Base-by-base conservation (phyloP, 2,113 vertebrate species). In the Alligator sinensis region DNA sequence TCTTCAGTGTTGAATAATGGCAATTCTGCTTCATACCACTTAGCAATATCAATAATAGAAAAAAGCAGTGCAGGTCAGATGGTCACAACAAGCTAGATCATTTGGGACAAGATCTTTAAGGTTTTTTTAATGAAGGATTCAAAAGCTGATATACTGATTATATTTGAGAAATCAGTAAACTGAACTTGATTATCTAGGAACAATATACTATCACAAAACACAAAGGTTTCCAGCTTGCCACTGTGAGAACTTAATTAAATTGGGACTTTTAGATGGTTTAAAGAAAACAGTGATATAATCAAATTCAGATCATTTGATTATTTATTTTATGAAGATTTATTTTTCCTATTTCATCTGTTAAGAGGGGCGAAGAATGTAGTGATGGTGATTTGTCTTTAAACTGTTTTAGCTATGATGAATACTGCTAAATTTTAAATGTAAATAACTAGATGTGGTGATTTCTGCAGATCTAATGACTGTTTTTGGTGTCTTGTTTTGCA, bases 101-200 rank as follows among this genome's bases (percentile, higher is more conserved):
- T 38, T 47, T 88, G 84, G 83, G 47, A 86, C 34, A 92, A 93
- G 84, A 28, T 80, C 84, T 88, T 90, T 77, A 94, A 95, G 82
- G 91, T 94, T 88, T 87, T 90, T 95, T 90, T 94, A 96, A 96
- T 96, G 91, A 96, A 89, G 87, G 93, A 88, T 92, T 93, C 94
- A 80, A 89, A 86, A 92, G 28, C 91, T 94, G 68, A 68, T 93
- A 55, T 91, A 89, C 95, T 96, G 94, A 93, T 90, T 94, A 66
- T n/a, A 66, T 66, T 16, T n/a, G 17, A 66, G 64, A 17, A n/a
- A n/a, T 66, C 28, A n/a, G 28, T 66, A 66, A 66, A 66, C 28
- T n/a, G n/a, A 66, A 30, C 28, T n/a, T 9, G 64, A 62, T 62
- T 62, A 62, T 62, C 61, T 25, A 25, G 61, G 28, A 66, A 66